Evolutionary conservation across 1,140 invertebrate species (phyloP).

Genomic region (Caenorhabditis briggsae): DNA sequence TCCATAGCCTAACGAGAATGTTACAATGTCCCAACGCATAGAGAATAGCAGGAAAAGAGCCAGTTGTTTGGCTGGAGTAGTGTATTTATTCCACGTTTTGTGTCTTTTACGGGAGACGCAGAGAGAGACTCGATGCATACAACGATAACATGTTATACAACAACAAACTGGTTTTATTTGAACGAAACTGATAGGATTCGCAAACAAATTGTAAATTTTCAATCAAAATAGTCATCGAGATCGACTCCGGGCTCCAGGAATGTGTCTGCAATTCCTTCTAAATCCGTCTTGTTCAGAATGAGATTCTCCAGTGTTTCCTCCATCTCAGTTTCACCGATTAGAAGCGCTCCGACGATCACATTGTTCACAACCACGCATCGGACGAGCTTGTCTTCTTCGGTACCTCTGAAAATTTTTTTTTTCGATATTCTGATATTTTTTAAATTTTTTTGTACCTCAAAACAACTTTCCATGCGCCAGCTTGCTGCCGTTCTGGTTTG

Average conservation of each 20-base stretch:
- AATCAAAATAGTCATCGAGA: constrained; percentile 99
- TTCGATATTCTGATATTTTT: constrained; percentile 60
- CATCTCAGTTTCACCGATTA: constrained; percentile 91
- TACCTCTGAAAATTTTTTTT: constrained; percentile 65
- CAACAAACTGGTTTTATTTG: constrained; percentile 5
- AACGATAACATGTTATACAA: not conserved
- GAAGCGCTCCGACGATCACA: constrained; percentile 89
- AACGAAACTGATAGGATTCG: not conserved
- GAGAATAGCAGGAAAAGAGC: not conserved
- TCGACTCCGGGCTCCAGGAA: constrained; percentile 94
- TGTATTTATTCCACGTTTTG: constrained; percentile 16
- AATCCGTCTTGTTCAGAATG: constrained; percentile 92
- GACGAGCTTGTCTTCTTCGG: constrained; percentile 68
- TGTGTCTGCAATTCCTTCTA: constrained; percentile 89
- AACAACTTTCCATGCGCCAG: constrained; percentile 82
- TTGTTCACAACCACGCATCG: constrained; percentile 91
- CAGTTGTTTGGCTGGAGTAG: not conserved
- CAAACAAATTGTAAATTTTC: constrained; percentile 57
- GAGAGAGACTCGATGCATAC: not conserved
- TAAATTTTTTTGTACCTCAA: constrained; percentile 79
- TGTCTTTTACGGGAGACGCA: not conserved
- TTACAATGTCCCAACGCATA: constrained; percentile 36
- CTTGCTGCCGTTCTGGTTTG: constrained; percentile 82
- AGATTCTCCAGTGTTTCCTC: constrained; percentile 99
- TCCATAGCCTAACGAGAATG: not conserved